A percentile compares a stretch with the other conserved stretches of the same genome.
Evolutionary conservation across 2,113 vertebrate genomes (phyloP).

Genomic region (Trogon surrucura): DNA sequence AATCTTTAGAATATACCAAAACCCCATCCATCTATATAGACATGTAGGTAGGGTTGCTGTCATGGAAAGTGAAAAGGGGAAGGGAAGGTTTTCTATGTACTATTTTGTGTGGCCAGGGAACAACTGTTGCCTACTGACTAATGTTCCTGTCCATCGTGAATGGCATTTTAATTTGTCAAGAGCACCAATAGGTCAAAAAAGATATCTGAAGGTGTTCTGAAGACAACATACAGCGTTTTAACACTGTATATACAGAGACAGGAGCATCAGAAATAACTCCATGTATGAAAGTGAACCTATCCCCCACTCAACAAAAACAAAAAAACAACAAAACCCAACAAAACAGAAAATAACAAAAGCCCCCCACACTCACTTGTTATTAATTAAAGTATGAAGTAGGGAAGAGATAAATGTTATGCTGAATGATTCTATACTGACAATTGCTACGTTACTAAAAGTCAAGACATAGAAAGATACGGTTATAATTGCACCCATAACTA

Average conservation of each 20-base stretch:
- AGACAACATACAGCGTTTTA: constrained; percentile 9
- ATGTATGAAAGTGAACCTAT: not conserved
- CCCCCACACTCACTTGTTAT: not conserved
- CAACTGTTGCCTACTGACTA: constrained; percentile 9
- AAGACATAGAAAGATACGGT: not conserved
- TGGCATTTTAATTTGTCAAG: constrained; percentile 67
- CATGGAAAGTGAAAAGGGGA: constrained; percentile 8
- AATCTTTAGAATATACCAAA: constrained; percentile 33
- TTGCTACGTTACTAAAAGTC: not conserved
- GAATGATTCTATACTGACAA: not conserved
- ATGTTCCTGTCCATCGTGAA: constrained; percentile 37
- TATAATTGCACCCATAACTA: not conserved
- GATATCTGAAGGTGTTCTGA: constrained; percentile 54
- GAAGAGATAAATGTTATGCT: not conserved
- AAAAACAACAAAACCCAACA: rapidly evolving
- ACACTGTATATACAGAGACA: not conserved
- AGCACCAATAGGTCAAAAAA: constrained; percentile 57
- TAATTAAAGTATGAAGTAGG: not conserved
- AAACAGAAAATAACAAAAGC: not conserved
- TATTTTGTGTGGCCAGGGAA: not conserved
- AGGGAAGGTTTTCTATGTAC: not conserved
- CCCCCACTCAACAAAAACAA: too few species aligned
- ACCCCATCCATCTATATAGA: not conserved
- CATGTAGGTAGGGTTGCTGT: not conserved
- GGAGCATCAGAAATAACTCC: not conserved